Evolutionary conservation across 2,113 vertebrate species (phyloP).

Genomic region (Mus pahari): DNA sequence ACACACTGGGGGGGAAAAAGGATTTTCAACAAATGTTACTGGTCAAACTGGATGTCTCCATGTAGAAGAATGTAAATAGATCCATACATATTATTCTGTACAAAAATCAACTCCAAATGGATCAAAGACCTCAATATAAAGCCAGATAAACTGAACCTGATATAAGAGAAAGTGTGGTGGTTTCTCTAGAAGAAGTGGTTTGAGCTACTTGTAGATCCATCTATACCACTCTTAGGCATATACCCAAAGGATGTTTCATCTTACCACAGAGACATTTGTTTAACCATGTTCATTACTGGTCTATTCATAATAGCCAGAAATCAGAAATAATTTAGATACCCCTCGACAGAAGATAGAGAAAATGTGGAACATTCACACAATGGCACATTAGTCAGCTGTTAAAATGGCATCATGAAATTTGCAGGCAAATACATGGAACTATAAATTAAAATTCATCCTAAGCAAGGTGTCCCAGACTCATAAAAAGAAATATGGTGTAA

Average conservation of each 20-base stretch:
- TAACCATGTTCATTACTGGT: background rate
- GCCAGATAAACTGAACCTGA: too few relatives aligned
- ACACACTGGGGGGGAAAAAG: too few relatives aligned
- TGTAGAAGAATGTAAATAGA: too few relatives aligned
- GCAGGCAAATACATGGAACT: background rate
- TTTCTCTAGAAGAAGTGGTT: background rate
- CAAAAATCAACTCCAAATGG: too few relatives aligned
- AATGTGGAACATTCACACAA: background rate
- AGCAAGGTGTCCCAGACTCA: background rate
- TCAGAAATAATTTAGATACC: too few relatives aligned
- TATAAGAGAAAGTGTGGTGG: background rate
- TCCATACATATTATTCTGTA: too few relatives aligned
- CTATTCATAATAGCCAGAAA: too few relatives aligned
- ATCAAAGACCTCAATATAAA: too few relatives aligned
- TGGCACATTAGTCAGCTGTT: background rate
- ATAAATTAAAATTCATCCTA: background rate
- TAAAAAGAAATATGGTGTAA: background rate
- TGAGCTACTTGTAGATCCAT: too few relatives aligned
- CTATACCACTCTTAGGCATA: too few relatives aligned
- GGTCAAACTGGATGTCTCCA: too few relatives aligned
- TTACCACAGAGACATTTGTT: background rate
- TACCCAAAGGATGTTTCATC: background rate
- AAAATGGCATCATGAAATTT: background rate
- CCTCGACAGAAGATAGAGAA: background rate
- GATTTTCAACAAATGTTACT: too few relatives aligned